Evolutionary conservation across 2,888 invertebrate genomes (phyloP).

Genomic region (Erynnis tages): DNA sequence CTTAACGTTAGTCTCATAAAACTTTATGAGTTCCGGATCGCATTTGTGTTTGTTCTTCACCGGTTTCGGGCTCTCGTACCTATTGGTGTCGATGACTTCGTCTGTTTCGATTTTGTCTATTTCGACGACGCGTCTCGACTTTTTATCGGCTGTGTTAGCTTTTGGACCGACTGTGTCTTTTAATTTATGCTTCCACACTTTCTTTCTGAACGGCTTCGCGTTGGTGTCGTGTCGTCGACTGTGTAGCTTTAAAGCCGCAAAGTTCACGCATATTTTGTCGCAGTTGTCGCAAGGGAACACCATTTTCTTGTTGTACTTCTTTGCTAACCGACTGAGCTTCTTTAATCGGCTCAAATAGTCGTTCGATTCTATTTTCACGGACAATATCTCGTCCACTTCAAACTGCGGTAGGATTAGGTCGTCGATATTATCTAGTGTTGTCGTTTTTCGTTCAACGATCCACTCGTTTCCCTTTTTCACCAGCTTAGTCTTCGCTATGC

Average conservation of each 20-base stretch:
- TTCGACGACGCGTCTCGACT: background rate
- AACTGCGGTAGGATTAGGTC: slow-evolving; percentile 47
- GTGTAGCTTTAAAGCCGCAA: slow-evolving; percentile 59
- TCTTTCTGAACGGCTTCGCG: slow-evolving; percentile 55
- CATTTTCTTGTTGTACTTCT: slow-evolving; percentile 50
- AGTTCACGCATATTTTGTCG: slow-evolving; percentile 57
- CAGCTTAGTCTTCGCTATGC: slow-evolving; percentile 51
- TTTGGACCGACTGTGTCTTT: slow-evolving; percentile 18
- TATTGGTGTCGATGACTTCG: slow-evolving; percentile 31
- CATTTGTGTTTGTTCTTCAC: slow-evolving; percentile 62
- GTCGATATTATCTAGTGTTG: slow-evolving; percentile 29
- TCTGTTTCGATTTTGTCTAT: background rate
- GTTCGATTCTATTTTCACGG: slow-evolving; percentile 35
- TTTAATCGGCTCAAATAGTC: slow-evolving; percentile 52
- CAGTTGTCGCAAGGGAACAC: slow-evolving; percentile 61
- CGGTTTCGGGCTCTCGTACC: slow-evolving; percentile 52
- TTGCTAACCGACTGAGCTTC: slow-evolving; percentile 47
- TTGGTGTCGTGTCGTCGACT: slow-evolving; percentile 53
- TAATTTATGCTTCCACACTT: slow-evolving; percentile 54
- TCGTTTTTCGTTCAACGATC: slow-evolving; percentile 52
- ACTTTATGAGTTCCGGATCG: slow-evolving; percentile 55
- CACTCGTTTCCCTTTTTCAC: slow-evolving; percentile 57
- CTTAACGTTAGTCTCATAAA: slow-evolving; percentile 60
- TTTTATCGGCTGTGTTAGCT: background rate
- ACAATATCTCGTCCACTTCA: slow-evolving; percentile 36